Conservation (phyloP, 2,888 invertebrate genomes). For the Colostygia pectinataria region DNA sequence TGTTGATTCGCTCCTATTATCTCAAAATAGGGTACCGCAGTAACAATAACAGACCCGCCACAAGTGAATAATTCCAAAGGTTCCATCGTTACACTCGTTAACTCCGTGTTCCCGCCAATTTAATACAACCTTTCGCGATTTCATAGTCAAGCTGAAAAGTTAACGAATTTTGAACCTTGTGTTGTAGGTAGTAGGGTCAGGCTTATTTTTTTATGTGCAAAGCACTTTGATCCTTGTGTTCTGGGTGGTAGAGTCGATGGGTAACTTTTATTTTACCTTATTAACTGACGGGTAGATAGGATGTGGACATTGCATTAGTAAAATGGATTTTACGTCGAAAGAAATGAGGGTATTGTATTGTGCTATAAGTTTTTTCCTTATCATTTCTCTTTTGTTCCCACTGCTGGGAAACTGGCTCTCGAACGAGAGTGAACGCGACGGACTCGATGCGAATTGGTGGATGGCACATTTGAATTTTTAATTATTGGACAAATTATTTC, state of each 20-base stretch:
- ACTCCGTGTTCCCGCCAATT: slow-evolving; percentile 25
- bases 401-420: no score
- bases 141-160: slow-evolving; percentile 12
- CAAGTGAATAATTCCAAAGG: slow-evolving; percentile 25
- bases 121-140: slow-evolving; percentile 26
- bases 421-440: no score
- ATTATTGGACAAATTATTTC: no score
- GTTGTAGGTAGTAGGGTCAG: no score
- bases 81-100: slow-evolving; percentile 24
- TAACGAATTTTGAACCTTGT: slow-evolving; percentile 4
- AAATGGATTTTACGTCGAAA: slow-evolving; percentile 22
- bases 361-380: no score
- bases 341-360: slow-evolving; percentile 11
- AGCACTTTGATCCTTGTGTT: slow-evolving; percentile 4
- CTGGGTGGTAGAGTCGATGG: not conserved
- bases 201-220: no score
- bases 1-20: slow-evolving; percentile 21
- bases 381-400: no score
- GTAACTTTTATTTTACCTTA: slow-evolving; percentile 10
- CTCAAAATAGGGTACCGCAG: slow-evolving; percentile 22
- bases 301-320: slow-evolving; percentile 23
- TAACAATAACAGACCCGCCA: slow-evolving; percentile 23
- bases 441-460: no score
- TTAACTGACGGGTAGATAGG: slow-evolving; percentile 13
- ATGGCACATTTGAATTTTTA: no score